Evolutionary conservation across 2,888 invertebrate species (phyloP), one percentile per base, ranked within the genome.

Genomic region (Luperina testacea): DNA sequence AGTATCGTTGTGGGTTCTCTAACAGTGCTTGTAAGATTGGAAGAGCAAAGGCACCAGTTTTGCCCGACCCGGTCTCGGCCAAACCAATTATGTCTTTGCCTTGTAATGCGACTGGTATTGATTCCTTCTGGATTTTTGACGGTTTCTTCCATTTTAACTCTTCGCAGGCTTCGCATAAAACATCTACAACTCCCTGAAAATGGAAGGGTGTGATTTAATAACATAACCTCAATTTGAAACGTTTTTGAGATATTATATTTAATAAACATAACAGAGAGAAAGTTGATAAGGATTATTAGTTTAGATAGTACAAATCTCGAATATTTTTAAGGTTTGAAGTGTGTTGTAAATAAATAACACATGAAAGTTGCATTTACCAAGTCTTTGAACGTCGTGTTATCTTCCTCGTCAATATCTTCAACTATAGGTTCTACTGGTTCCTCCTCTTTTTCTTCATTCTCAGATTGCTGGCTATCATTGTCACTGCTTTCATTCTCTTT

Each of bases 11-110:
- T 0, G 99, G 99, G 91, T 98, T 98, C 88, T 99, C 98, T 65
- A 99, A 95, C 27, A 99, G 95, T 0, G 98, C 97, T 92, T 99
- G 99, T 53, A 99, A 95, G 85, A 99, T 99, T 0, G 99, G 99
- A 81, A 99, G 94, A 0, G 99, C 99, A 96, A 99, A 99, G 0
- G 99, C 99, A 9, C 98, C 99, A 0, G 99, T 99, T 97, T 99
- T 99, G 3, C 99, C 99, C 0, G 99, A 99, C 1, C 99, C 99
- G 1, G 98, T 98, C 89, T 99, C 99, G 90, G 97, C 97, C 76
- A 98, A 93, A 0, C 97, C 97, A 72, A 96, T 97, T 2, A 97
- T 95, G 80, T 98, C 98, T 93, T 98, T 98, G 94, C 99, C 99
- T 96, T 98, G 97, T 63, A 99, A 94, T 0, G 99, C 99, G 3